Base-by-base conservation (phyloP, 1,140 invertebrate genomes). In the Marisa cornuarietis region DNA sequence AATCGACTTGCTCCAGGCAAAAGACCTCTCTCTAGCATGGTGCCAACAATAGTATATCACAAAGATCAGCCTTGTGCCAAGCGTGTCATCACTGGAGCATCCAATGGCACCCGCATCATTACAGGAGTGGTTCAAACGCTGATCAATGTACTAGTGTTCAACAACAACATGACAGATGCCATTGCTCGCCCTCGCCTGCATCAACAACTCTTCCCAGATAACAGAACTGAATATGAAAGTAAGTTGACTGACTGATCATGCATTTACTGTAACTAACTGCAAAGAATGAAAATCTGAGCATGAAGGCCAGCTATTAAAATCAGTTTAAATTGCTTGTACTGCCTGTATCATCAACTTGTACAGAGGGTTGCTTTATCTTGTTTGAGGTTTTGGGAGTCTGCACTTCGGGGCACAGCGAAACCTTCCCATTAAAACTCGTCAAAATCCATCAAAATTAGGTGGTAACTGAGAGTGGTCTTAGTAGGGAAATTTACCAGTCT, bases 101-200 rank as follows among this genome's bases (percentile, higher is more conserved):
- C 86, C n/a, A 85, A 85, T 71, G 85, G 84, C n/a, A 82, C 81
- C 14, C 82, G 80, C 75, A 86, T 87, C 66, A 81, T 86, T 24
- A 81, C 87, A 82, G 74, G 75, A 49, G 65, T 81, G 26, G 79
- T 81, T 20, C 66, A 81, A 61, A 31, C 79, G 14, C 24, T 81
- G 66, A 75, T 73, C 24, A 81, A 81, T 68, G 51, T 69, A n/a
- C 69, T 76, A 11, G 22, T 76, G 18, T 81, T 81, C 22, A 61
- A 63, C 52, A 72, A 77, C 65, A 65, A 66, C 62, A 18, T 81
- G 66, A 74, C 68, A n/a, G 26, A 78, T 24, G 81, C 85, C 16
- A 81, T 84, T 31, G 42, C 62, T 5, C 68, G 66, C 1, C 85
- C 85, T 16, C 75, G 85, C 22, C 58, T 87, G 7, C 81, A 84